Base-by-base conservation (phyloP, 2,888 invertebrate species). In the Lysandra coridon region DNA sequence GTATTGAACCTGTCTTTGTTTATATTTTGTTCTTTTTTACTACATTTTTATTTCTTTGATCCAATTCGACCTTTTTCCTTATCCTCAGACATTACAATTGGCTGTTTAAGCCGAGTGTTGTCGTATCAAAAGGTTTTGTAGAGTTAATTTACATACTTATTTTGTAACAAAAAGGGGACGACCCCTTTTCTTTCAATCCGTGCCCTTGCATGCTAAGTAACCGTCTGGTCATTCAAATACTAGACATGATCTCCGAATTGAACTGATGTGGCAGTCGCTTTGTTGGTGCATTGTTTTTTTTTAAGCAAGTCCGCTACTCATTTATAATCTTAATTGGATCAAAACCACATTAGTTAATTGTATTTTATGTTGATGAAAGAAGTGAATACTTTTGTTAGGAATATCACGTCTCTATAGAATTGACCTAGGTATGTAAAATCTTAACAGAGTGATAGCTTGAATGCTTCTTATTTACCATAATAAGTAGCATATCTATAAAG, bases 141-240 rank as follows among this genome's bases (percentile, higher is more conserved):
- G 17, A 57, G 57, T 30, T 76, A 76, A 76, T 76, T 76, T 76
- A 76, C 76, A 76, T 76, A 76, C 76, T 76, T 75, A 75, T 78
- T 57, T 74, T 64, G 78, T 37, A 40, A 78, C 80, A 79, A 80
- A 81, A 80, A 80, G 81, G 82, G 78, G 75, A 33, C 76, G 5
- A 78, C 78, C 77, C 80, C 80, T 82, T 83, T 81, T 83, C 81
- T 78, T 73, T 79, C 69, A 80, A 80, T 80, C 80, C 84, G 84
- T 84, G 84, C 83, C 84, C 83, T 83, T 83, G 84, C 84, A 83
- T 84, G 81, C 80, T 83, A 84, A 84, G 81, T 80, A 83, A 75
- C 80, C 77, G 84, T 82, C 83, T 83, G 83, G 82, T 81, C 82
- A 80, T 74, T 44, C 79, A 78, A 64, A 80, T 78, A 23, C 77